Evolutionary conservation across 2,888 invertebrate species (phyloP).

Genomic region (Zygaena filipendulae): DNA sequence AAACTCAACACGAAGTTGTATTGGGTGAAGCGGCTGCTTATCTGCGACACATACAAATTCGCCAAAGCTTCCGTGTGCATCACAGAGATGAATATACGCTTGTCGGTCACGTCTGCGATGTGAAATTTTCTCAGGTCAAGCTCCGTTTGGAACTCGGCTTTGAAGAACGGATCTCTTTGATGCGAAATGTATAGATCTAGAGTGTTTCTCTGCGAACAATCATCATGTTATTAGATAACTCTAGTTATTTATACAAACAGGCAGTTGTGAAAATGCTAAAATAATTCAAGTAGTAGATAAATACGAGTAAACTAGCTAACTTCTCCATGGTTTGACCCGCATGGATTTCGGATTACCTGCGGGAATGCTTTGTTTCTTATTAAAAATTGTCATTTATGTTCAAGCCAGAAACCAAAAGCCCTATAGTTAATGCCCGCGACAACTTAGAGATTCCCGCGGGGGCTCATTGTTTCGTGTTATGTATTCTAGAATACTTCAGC

Average conservation of each 20-base stretch:
- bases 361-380: too few species aligned
- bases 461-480: too few species aligned
- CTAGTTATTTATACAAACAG: not conserved
- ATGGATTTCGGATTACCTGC: too few species aligned
- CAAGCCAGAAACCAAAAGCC: too few species aligned
- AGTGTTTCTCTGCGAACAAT: conserved; percentile 53
- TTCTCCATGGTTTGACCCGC: too few species aligned
- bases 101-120: conserved; percentile 85
- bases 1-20: conserved; percentile 82
- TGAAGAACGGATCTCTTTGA: conserved; percentile 75
- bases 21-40: conserved; percentile 69
- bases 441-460: too few species aligned
- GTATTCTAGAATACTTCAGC: too few species aligned
- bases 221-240: conserved; percentile 13
- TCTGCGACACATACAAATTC: conserved; percentile 85
- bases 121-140: conserved; percentile 76
- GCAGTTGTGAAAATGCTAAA: too few species aligned
- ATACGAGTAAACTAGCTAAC: too few species aligned
- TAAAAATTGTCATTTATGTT: too few species aligned
- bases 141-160: conserved; percentile 80
- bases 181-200: conserved; percentile 81
- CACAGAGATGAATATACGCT: conserved; percentile 83
- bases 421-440: too few species aligned
- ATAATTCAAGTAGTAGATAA: too few species aligned
- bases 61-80: conserved; percentile 78